These are phyloP conservation scores for Rhadinocentrus ornatus DNA, from an alignment of 2,797 vertebrate genomes.

Conservation along the genomic window DNA sequence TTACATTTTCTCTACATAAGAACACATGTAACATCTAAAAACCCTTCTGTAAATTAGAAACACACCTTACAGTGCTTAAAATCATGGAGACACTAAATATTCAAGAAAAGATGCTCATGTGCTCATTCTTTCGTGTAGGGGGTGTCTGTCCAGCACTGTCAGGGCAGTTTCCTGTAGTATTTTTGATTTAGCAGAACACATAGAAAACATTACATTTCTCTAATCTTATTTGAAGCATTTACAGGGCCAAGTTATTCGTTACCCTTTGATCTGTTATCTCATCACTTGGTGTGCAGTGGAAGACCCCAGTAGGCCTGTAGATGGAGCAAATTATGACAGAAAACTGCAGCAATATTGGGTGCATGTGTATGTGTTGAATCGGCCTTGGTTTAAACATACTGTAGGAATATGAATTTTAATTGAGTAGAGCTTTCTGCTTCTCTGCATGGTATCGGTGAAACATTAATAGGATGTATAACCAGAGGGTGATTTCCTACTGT, in stretches of 20 bases:
- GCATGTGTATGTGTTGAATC: neutral
- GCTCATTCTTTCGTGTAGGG: neutral
- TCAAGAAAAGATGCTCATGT: neutral
- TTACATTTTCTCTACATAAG: neutral
- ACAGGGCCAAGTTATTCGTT: neutral
- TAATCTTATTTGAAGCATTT: neutral
- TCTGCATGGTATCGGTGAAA: conserved; percentile 1
- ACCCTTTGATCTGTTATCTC: neutral
- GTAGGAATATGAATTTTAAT: conserved; percentile 4
- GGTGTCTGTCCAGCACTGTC: neutral
- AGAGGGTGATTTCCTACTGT: neutral
- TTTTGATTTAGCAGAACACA: neutral
- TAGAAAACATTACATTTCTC: neutral
- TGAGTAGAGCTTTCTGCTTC: conserved; percentile 3
- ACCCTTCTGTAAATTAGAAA: neutral
- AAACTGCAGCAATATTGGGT: neutral
- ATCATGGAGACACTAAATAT: neutral
- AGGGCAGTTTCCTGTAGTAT: conserved; percentile 2
- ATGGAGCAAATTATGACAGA: neutral
- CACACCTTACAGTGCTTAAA: neutral
- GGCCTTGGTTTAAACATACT: neutral
- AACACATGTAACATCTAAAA: neutral
- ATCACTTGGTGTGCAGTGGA: neutral
- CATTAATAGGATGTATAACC: neutral
- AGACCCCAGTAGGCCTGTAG: neutral